Evolutionary conservation across 1,140 invertebrate genomes (phyloP), one percentile per base, ranked within the genome.

Genomic region (Choristoneura fumiferana): DNA sequence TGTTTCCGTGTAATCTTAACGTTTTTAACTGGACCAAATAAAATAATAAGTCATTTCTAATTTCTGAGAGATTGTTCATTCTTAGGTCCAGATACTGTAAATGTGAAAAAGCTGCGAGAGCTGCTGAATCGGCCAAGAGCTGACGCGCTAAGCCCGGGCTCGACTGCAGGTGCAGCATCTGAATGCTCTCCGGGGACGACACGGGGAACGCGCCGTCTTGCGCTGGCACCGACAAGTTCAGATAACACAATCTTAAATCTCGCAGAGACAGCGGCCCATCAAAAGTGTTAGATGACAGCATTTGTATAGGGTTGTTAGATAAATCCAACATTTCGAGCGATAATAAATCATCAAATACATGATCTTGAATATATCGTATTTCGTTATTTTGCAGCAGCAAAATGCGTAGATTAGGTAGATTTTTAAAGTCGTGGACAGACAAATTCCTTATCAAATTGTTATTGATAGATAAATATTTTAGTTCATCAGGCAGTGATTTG

Each of bases 261-360:
- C 91, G 90, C 4, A 96, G 87, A 57, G 91, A 90, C 29, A 90
- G 78, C 18, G 94, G 92, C 2, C 94, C 93, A 56, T 91, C 90
- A 54, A 96, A 92, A 13, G 92, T 92, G 70, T 93, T 93, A 17
- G 91, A 91, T 1, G 92, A 90, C 38, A 96, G 86, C 56, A 89
- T 81, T 75, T 92, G 92, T 61, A 96, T 88, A 5, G 94, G 94
- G 87, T 96, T 96, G 73, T 93, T 91, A 4, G 95, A 96, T 67
- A 97, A 78, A 87, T 96, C 95, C 49, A 97, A 89, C 56, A 92
- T 92, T 69, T 92, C 90, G 6, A 97, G 89, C 8, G 90, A 89
- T 5, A 89, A 72, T 57, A 96, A 78, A 75, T 94, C 92, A 62
- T 91, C 91, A 77, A 96, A 93, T 2, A 92, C 91, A 22, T 92